Conservation (phyloP, 1,140 invertebrate genomes). For the Vanessa tameamea region DNA sequence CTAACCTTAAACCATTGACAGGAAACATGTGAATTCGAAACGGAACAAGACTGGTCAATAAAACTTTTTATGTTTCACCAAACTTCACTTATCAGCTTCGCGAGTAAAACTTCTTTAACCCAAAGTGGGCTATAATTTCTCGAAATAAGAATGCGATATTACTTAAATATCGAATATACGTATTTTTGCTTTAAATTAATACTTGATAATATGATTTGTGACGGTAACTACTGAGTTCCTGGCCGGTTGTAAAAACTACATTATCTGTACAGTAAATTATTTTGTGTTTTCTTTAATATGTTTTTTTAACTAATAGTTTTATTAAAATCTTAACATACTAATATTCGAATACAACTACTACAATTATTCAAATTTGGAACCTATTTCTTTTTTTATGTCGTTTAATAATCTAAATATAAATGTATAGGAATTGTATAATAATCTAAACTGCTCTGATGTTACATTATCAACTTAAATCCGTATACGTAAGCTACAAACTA, state of each 20-base stretch:
- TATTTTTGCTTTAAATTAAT: too few relatives aligned
- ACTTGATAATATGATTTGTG: too few relatives aligned
- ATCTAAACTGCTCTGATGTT: neutral
- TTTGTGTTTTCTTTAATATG: too few relatives aligned
- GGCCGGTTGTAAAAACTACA: too few relatives aligned
- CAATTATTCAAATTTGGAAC: too few relatives aligned
- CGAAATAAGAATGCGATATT: neutral
- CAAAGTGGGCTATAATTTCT: conserved; percentile 21
- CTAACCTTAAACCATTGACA: conserved; percentile 12
- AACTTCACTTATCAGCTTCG: conserved; percentile 32
- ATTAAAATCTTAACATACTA: too few relatives aligned
- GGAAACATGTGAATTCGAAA: conserved; percentile 31
- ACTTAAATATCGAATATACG: neutral
- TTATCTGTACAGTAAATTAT: too few relatives aligned
- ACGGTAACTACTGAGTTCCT: too few relatives aligned
- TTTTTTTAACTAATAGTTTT: too few relatives aligned
- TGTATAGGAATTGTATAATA: neutral
- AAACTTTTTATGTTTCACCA: conserved; percentile 32
- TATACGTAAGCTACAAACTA: conserved; percentile 5
- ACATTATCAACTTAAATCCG: neutral
- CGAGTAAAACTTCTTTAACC: conserved; percentile 28
- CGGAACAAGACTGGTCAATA: conserved; percentile 36
- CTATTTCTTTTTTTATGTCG: too few relatives aligned
- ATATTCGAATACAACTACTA: too few relatives aligned
- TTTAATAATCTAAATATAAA: neutral